Evolutionary conservation across 2,797 vertebrate genomes (phyloP).

Genomic region (Periophthalmus magnuspinnatus): DNA sequence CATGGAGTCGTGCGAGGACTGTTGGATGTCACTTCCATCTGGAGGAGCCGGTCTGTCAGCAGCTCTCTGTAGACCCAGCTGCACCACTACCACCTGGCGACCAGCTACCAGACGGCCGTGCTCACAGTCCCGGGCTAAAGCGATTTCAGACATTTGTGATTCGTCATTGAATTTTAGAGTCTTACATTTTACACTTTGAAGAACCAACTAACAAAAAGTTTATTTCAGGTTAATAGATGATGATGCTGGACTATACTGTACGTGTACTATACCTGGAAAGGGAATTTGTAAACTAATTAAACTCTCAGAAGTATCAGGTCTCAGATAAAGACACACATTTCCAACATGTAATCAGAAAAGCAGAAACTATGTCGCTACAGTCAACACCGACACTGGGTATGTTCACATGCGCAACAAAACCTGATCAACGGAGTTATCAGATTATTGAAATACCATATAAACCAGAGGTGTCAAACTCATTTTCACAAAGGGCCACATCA

Average conservation of each 20-base stretch:
- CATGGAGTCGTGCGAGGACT: constrained; percentile 28
- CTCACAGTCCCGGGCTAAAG: constrained; percentile 5
- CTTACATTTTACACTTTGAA: not conserved
- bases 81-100: constrained; percentile 49
- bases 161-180: not conserved
- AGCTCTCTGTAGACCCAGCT: constrained; percentile 37
- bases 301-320: no score
- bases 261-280: not conserved
- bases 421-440: no score
- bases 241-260: not conserved
- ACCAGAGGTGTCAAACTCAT: no score
- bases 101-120: constrained; percentile 18
- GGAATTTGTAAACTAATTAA: no score
- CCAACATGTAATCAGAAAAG: no score
- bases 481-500: no score
- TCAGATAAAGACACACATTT: no score
- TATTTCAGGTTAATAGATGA: not conserved
- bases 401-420: no score
- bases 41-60: constrained; percentile 53
- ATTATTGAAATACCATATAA: no score
- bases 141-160: constrained; percentile 6
- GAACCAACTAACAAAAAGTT: not conserved
- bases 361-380: no score
- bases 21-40: constrained; percentile 56
- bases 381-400: no score